Percentiles rank a stretch among this genome's conserved stretches.
Evolutionary conservation across 2,888 invertebrate species (phyloP).

Genomic region (Brachypalpus laphriformis): DNA sequence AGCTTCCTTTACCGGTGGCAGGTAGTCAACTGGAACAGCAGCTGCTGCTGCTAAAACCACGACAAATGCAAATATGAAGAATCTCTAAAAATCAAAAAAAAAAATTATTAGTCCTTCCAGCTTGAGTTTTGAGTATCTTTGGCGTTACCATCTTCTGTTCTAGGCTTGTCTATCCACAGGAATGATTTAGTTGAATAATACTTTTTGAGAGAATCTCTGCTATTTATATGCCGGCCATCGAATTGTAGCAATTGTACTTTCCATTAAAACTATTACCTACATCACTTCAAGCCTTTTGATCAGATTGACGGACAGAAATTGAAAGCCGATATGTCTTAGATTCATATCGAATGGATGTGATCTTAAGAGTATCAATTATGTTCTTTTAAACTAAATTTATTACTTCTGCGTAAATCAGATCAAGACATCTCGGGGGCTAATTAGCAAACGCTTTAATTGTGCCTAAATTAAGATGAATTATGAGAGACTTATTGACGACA

Average conservation of each 20-base stretch:
- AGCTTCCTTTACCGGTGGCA: slow-evolving; percentile 72
- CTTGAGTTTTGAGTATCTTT: not conserved
- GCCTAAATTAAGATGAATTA: too few relatives aligned
- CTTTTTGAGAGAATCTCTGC: not conserved
- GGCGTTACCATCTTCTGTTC: slow-evolving; percentile 33
- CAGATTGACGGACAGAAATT: slow-evolving; percentile 10
- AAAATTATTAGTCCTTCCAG: not conserved
- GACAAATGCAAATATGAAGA: slow-evolving; percentile 79
- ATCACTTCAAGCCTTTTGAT: slow-evolving; percentile 15
- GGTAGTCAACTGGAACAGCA: slow-evolving; percentile 65
- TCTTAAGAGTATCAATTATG: slow-evolving; percentile 11
- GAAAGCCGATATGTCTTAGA: slow-evolving; percentile 22
- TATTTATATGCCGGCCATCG: slow-evolving; percentile 42
- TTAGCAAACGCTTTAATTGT: too few relatives aligned
- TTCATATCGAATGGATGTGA: not conserved
- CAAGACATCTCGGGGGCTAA: not conserved
- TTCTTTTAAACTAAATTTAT: slow-evolving; percentile 8
- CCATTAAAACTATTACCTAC: not conserved
- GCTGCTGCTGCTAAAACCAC: slow-evolving; percentile 77
- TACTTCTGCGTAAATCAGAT: not conserved
- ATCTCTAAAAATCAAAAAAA: slow-evolving; percentile 76
- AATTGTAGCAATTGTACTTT: not conserved
- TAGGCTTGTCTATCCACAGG: slow-evolving; percentile 3
- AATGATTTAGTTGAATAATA: slow-evolving; percentile 23
- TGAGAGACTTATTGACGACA: too few relatives aligned